Evolutionary conservation across 2,113 vertebrate genomes (phyloP).

Genomic region (Pygathrix nemaeus): DNA sequence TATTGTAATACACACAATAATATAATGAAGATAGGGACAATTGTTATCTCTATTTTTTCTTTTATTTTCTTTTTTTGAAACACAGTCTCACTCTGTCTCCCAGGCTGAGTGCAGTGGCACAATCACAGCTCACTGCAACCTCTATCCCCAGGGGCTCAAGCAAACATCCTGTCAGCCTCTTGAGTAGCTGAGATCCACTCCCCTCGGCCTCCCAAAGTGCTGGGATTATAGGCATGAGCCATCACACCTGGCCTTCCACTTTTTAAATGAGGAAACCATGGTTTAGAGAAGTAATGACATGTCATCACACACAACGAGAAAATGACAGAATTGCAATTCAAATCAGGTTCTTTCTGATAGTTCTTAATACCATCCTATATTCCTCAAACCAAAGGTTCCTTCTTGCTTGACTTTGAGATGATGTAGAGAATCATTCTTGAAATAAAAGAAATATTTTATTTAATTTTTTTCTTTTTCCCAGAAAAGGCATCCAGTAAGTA

Average conservation of each 20-base stretch:
- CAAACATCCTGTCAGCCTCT: too few species aligned
- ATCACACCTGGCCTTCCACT: not conserved
- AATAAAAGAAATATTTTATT: not conserved
- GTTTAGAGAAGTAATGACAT: not conserved
- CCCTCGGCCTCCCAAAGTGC: too few species aligned
- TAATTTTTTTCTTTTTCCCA: not conserved
- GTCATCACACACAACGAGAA: not conserved
- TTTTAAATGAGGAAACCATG: not conserved
- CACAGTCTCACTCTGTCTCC: too few species aligned
- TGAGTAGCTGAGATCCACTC: too few species aligned
- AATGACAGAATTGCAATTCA: not conserved
- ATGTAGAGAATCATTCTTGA: not conserved
- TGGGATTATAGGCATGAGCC: too few species aligned
- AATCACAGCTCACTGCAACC: too few species aligned
- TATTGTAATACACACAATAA: not conserved
- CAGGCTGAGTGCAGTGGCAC: too few species aligned
- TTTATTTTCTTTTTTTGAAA: too few species aligned
- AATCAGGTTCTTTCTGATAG: not conserved
- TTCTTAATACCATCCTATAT: not conserved
- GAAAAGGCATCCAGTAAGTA: not conserved
- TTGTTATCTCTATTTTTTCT: not conserved
- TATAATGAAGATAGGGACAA: not conserved
- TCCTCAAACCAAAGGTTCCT: not conserved
- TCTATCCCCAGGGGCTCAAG: too few species aligned
- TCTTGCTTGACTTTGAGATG: conserved; percentile 14